Conservation (phyloP, 2,113 vertebrate genomes). For the Fukomys damarensis region DNA sequence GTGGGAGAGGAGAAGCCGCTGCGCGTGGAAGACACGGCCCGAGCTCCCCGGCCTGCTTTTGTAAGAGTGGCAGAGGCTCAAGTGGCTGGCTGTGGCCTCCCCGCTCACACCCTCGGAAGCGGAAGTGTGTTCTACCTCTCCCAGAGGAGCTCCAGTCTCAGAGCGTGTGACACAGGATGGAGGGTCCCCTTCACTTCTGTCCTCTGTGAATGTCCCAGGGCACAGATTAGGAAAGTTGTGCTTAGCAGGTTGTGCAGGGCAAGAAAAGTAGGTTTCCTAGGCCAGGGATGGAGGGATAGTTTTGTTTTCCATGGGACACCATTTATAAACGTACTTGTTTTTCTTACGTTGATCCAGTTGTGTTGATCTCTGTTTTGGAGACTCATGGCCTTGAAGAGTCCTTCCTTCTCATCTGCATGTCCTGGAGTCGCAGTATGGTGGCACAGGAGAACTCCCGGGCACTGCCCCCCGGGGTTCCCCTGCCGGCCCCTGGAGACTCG, state of each 20-base stretch:
- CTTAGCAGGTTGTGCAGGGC: not conserved
- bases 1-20: not conserved
- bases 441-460: not conserved
- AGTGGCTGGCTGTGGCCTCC: no score
- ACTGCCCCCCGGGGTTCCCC: not conserved
- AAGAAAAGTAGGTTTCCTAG: not conserved
- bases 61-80: not conserved
- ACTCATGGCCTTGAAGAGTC: not conserved
- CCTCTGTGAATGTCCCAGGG: not conserved
- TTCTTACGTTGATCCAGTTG: not conserved
- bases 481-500: not conserved
- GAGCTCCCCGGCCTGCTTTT: not conserved
- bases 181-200: not conserved
- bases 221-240: not conserved
- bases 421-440: not conserved
- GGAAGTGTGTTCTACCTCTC: not conserved
- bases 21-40: no score
- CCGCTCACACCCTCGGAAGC: no score
- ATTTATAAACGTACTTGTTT: not conserved
- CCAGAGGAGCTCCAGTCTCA: not conserved
- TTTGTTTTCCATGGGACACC: slow-evolving; percentile 36
- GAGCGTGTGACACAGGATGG: not conserved
- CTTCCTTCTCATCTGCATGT: not conserved
- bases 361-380: slow-evolving; percentile 38
- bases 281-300: not conserved